Percentiles rank a stretch among this genome's conserved stretches.
These are phyloP conservation scores for Corydoras maculifer DNA, from an alignment of 2,113 vertebrate species.

Conservation along the genomic window DNA sequence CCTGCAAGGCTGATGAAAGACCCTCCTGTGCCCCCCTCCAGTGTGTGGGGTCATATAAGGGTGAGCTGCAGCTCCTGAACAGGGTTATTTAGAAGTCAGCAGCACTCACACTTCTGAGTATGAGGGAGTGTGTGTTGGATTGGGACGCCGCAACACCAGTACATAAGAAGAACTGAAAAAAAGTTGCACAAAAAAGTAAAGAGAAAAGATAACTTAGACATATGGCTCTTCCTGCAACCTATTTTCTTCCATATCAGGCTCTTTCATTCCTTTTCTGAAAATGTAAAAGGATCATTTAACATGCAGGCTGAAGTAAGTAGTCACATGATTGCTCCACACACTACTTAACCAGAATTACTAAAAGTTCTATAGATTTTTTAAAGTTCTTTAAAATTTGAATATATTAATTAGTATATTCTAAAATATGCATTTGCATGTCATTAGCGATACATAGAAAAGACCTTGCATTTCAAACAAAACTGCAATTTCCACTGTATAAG, in stretches of 20 bases:
- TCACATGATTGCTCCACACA: slow-evolving; percentile 36
- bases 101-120: slow-evolving; percentile 62
- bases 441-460: no score
- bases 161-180: slow-evolving; percentile 53
- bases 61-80: slow-evolving; percentile 68
- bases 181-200: slow-evolving; percentile 66
- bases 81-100: slow-evolving; percentile 76
- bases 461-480: no score
- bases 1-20: slow-evolving; percentile 38
- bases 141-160: slow-evolving; percentile 34
- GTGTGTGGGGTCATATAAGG: slow-evolving; percentile 69
- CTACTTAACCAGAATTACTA: not conserved
- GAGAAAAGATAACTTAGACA: slow-evolving; percentile 71
- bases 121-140: slow-evolving; percentile 32
- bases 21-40: slow-evolving; percentile 61
- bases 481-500: no score
- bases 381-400: no score
- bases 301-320: slow-evolving; percentile 48
- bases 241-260: slow-evolving; percentile 70
- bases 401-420: no score
- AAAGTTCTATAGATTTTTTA: no score
- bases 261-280: slow-evolving; percentile 72
- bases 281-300: slow-evolving; percentile 71
- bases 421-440: no score
- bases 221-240: slow-evolving; percentile 57